Base-by-base conservation (phyloP, 2,888 invertebrate genomes). In the Acleris sparsana region DNA sequence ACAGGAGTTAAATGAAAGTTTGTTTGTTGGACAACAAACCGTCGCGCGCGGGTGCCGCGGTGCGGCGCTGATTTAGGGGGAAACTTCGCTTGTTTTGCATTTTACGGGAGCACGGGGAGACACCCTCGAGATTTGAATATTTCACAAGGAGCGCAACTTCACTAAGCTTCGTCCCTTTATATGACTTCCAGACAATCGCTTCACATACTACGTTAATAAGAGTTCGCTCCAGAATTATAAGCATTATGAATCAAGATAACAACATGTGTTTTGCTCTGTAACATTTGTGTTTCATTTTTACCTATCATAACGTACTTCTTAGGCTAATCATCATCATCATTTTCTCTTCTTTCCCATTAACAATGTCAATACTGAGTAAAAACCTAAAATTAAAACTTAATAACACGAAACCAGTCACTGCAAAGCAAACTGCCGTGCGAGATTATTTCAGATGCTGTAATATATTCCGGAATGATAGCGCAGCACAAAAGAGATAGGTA, bases 61-160 rank as follows among this genome's bases (percentile, higher is more conserved):
- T 46, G 80, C 80, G 80, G 77, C 72, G 80, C 84, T 89, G 88
- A 89, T 91, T 91, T 90, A 87, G 83, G 84, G 85, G 77, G 78
- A 85, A 91, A 90, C 81, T 90, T 90, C 85, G 77, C 87, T 86
- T 89, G 88, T 90, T 91, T 91, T 86, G 87, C 85, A 91, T 90
- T 89, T 86, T 84, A 86, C 82, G 80, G 84, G 76, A 79, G 83
- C 79, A 75, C 79, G 79, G 83, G 85, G 86, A 86, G 85, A 86
- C 86, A 79, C 88, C 87, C 88, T 76, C 71, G 87, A 86, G 88
- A 87, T 86, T 86, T 88, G 85, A 89, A 91, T 90, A 88, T 89
- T 89, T 88, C 83, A 88, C 80, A 84, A 86, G 84, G 77, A 81
- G 80, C 82, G 82, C 80, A 87, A 87, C 82, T 87, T 86, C 70